phyloP scores from a whole-genome alignment of 2,888 invertebrate genomes.

The Neuroscelio doddi region DNA sequence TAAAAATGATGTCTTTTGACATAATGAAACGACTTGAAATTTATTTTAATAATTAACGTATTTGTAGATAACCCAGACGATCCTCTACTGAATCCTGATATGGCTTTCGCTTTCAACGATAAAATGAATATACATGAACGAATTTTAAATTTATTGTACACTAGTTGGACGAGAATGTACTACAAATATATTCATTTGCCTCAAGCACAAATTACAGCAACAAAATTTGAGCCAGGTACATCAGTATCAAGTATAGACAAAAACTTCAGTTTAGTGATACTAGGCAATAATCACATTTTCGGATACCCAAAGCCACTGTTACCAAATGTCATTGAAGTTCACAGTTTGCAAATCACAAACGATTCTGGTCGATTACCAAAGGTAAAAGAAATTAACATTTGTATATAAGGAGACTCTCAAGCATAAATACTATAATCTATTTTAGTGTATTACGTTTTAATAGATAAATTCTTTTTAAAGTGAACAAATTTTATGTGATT shows the following conservation, averaged over 20 bases:
- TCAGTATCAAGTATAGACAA: constrained; percentile 58
- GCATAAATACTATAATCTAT: no score
- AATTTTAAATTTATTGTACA: constrained; percentile 60
- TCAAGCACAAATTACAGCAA: constrained; percentile 57
- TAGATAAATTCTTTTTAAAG: no score
- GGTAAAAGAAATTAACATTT: constrained; percentile 52
- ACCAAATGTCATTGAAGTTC: constrained; percentile 65
- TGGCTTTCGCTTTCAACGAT: constrained; percentile 62
- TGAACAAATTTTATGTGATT: no score
- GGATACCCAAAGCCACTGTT: constrained; percentile 65
- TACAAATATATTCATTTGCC: constrained; percentile 62
- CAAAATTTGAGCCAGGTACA: constrained; percentile 54
- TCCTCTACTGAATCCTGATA: constrained; percentile 64
- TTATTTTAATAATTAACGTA: background rate
- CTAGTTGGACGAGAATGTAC: constrained; percentile 61
- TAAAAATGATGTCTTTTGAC: no score
- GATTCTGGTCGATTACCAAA: constrained; percentile 50
- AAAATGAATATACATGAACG: constrained; percentile 59
- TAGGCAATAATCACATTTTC: constrained; percentile 65
- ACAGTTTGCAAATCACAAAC: constrained; percentile 60
- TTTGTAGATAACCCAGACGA: constrained; percentile 65
- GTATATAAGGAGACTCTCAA: no score
- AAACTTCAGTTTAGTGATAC: constrained; percentile 64
- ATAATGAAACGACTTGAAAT: background rate
- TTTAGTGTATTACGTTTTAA: no score